Evolutionary conservation across 2,888 invertebrate genomes (phyloP).

Genomic region (Apamea epomidion): DNA sequence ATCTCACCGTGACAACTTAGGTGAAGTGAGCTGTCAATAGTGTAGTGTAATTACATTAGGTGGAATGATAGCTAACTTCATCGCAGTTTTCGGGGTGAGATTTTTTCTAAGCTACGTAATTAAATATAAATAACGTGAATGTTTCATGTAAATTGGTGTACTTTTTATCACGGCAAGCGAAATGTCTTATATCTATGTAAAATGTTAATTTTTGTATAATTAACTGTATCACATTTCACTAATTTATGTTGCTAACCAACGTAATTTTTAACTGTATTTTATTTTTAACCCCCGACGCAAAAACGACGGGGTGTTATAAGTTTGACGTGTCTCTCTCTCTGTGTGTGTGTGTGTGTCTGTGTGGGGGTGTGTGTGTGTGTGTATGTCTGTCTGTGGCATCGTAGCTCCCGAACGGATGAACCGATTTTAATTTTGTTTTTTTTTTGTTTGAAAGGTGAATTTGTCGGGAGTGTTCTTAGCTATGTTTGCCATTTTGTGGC

Average conservation of each 20-base stretch:
- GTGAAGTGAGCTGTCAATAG: neutral
- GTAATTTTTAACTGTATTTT: too few species aligned
- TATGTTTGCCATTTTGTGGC: too few species aligned
- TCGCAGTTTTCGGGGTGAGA: neutral
- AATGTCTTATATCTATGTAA: constrained; percentile 36
- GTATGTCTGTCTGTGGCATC: too few species aligned
- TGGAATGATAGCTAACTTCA: neutral
- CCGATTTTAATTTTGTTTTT: too few species aligned
- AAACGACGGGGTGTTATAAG: too few species aligned
- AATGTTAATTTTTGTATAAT: constrained; percentile 49
- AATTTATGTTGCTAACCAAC: neutral
- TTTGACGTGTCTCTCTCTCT: too few species aligned
- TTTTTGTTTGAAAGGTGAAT: too few species aligned
- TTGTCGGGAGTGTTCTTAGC: too few species aligned
- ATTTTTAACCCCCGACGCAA: too few species aligned
- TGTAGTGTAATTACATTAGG: neutral
- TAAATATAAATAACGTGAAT: constrained; percentile 21
- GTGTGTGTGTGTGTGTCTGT: too few species aligned
- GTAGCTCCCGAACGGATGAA: too few species aligned
- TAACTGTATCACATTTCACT: constrained; percentile 27
- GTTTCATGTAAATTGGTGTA: constrained; percentile 15
- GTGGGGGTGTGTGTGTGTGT: too few species aligned
- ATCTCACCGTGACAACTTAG: neutral
- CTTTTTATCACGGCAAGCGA: constrained; percentile 17
- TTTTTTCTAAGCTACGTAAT: constrained; percentile 9